These are phyloP conservation scores for Triplophysa bombifrons DNA, from an alignment of 2,797 vertebrate genomes.

Conservation along the genomic window DNA sequence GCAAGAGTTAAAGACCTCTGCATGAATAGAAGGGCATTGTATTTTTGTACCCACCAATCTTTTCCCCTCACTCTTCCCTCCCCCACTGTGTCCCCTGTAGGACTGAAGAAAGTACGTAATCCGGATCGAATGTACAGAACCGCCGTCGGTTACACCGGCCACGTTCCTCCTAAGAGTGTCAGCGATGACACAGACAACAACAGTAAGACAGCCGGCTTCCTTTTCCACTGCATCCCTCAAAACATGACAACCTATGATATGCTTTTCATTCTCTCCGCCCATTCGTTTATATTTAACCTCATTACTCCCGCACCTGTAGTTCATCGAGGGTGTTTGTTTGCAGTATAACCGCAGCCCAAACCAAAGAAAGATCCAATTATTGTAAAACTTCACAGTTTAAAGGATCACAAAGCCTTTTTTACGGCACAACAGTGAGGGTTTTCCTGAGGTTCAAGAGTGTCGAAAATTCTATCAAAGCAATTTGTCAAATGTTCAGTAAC, in stretches of 20 bases:
- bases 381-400: neutral
- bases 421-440: constrained; percentile 15
- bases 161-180: constrained; percentile 77
- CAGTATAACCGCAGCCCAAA: constrained; percentile 17
- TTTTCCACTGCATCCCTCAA: constrained; percentile 44
- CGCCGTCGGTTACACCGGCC: constrained; percentile 80
- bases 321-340: constrained; percentile 15
- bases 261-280: constrained; percentile 50
- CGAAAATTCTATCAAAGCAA: constrained; percentile 56
- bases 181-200: constrained; percentile 81
- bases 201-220: constrained; percentile 75
- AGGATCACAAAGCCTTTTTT: constrained; percentile 2
- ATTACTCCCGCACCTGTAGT: constrained; percentile 20
- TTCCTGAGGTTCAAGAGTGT: constrained; percentile 48
- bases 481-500: constrained; percentile 46
- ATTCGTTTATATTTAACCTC: constrained; percentile 52
- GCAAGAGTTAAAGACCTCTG: constrained; percentile 13
- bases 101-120: constrained; percentile 85
- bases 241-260: constrained; percentile 37
- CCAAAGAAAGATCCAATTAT: constrained; percentile 7
- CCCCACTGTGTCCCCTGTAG: constrained; percentile 63
- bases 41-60: constrained; percentile 40
- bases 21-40: constrained; percentile 21
- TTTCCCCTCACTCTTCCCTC: constrained; percentile 50
- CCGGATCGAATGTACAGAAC: constrained; percentile 83